Base-by-base conservation (phyloP, 2,888 invertebrate species). In the Yponomeuta sedellus region DNA sequence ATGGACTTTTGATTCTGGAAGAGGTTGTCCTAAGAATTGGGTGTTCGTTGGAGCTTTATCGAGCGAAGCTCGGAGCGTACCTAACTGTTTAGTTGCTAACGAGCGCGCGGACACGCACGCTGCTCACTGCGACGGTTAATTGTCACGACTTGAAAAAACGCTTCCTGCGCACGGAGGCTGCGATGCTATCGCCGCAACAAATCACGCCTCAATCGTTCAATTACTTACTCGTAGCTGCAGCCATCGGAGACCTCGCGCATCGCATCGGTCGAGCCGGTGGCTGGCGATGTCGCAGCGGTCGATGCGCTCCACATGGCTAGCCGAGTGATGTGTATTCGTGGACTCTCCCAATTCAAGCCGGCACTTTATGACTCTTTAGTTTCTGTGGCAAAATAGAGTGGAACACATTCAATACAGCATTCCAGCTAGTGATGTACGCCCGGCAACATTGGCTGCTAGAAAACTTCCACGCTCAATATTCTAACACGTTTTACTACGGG, bases 61-160 rank as follows among this genome's bases (percentile, higher is more conserved):
- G 12, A 52, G 44, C 34, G 34, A 34, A 34, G 34, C 34, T 34
- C 34, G 8, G 34, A 8, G 44, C 44, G 44, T 52, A n/a, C n/a
- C n/a, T n/a, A 52, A 52, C 44, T 52, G 16, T 52, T 16, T 2
- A 0, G 20, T 20, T 22, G 22, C 58, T 25, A 25, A 59, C 59
- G 59, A 59, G 19, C 20, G 20, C 59, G 59, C 25, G 22, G 59
- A 59, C 59, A 59, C 20, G 25, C 59, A 25, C 59, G 59, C 59
- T 20, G 20, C 59, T 59, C 59, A 59, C 25, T 34, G 34, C 34
- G 34, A 11, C 59, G 25, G 59, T 20, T 59, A 59, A 59, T 59
- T 59, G 59, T 59, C 59, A 59, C 59, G 59, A 59, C 59, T 20
- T 22, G 22, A 59, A 59, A 19, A 59, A 59, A 20, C 25, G 11